Conservation (phyloP, 2,888 invertebrate genomes). For the Silvanus unidentatus region DNA sequence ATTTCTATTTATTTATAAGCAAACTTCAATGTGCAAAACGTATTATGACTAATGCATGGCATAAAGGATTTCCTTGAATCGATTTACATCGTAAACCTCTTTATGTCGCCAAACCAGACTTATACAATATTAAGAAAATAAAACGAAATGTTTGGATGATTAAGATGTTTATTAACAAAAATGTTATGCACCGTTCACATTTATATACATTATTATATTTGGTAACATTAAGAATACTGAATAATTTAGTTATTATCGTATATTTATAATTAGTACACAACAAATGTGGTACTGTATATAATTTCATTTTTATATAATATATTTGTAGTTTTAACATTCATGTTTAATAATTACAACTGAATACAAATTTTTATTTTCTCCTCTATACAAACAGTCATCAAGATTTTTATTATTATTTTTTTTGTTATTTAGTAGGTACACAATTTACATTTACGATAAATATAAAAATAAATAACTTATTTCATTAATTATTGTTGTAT, state of each 20-base stretch:
- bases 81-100: no score
- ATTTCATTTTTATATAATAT: slow-evolving; percentile 5
- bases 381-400: slow-evolving; percentile 2
- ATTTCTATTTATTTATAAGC: no score
- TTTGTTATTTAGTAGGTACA: slow-evolving; percentile 17
- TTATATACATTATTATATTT: slow-evolving; percentile 34
- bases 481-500: slow-evolving; percentile 3
- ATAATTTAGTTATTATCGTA: slow-evolving; percentile 34
- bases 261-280: slow-evolving; percentile 12
- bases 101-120: no score
- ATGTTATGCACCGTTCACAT: slow-evolving; percentile 35
- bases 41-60: no score
- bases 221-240: slow-evolving; percentile 47
- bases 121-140: slow-evolving; percentile 4
- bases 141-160: slow-evolving; percentile 11
- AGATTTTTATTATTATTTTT: slow-evolving; percentile 1
- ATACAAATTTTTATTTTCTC: slow-evolving; percentile 8
- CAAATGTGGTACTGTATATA: neutral
- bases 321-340: slow-evolving; percentile 5
- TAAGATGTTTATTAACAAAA: slow-evolving; percentile 37
- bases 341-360: slow-evolving; percentile 10
- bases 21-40: no score
- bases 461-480: slow-evolving; percentile 42
- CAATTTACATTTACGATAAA: slow-evolving; percentile 34
- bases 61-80: no score